These are phyloP conservation scores for Malurus elegans DNA, from an alignment of 2,113 vertebrate species.

Conservation along the genomic window DNA sequence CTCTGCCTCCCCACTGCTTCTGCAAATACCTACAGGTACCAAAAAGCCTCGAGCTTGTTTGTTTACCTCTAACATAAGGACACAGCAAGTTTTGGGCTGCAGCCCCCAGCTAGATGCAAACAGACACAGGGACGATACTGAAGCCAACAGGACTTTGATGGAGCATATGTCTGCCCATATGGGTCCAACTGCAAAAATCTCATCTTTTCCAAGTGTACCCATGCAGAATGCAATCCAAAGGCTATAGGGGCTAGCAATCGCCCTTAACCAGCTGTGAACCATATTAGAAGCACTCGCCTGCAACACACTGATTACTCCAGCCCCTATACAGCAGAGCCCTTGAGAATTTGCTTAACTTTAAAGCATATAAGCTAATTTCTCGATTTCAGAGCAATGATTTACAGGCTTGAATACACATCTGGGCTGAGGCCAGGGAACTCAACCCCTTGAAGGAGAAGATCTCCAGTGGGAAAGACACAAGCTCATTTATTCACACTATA, in stretches of 20 bases:
- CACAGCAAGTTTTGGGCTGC: neutral
- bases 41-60: neutral
- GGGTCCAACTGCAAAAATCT: neutral
- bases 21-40: neutral
- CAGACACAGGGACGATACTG: neutral
- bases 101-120: neutral
- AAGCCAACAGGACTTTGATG: neutral
- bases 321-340: neutral
- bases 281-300: neutral
- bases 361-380: neutral
- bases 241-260: neutral
- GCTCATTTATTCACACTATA: neutral
- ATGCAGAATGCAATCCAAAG: neutral
- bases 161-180: conserved; percentile 45
- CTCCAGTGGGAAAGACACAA: neutral
- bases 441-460: neutral
- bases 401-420: neutral
- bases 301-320: neutral
- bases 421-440: neutral
- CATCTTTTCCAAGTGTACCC: neutral
- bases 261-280: neutral
- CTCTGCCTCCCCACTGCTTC: neutral
- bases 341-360: neutral
- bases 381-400: neutral
- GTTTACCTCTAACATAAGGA: neutral